These are phyloP conservation scores for Pseudolaguvia tuberculata DNA, from an alignment of 2,113 vertebrate genomes.

Conservation along the genomic window DNA sequence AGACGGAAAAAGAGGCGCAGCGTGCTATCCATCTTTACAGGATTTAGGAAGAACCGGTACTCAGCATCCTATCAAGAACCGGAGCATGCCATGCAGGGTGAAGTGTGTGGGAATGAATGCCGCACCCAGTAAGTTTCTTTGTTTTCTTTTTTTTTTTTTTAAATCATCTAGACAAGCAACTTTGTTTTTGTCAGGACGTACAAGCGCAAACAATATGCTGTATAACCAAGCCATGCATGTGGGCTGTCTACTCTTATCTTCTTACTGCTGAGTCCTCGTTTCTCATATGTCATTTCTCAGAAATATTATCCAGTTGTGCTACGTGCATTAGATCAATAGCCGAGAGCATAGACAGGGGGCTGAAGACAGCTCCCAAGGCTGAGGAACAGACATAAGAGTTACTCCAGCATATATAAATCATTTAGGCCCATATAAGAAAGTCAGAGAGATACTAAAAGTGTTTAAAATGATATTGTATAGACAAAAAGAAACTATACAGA, in stretches of 20 bases:
- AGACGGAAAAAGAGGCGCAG: constrained; percentile 71
- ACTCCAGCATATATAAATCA: constrained; percentile 5
- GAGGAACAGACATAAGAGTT: background rate
- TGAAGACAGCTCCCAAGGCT: background rate
- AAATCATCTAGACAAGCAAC: background rate
- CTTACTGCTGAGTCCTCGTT: background rate
- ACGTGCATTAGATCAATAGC: constrained; percentile 18
- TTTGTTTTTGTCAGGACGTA: background rate
- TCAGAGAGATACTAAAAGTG: background rate
- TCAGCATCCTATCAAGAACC: constrained; percentile 66
- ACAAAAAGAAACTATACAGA: background rate
- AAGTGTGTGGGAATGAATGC: constrained; percentile 53
- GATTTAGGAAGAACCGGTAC: constrained; percentile 72
- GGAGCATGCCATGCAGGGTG: constrained; percentile 52
- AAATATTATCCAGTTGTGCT: constrained; percentile 2
- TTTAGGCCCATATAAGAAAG: background rate
- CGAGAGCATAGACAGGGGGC: background rate
- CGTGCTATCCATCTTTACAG: constrained; percentile 70
- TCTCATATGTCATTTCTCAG: constrained; percentile 6
- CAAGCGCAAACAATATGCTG: background rate
- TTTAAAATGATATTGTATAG: background rate
- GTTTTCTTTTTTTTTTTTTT: background rate
- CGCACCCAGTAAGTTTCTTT: constrained; percentile 41
- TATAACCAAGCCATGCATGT: background rate
- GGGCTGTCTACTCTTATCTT: background rate